These are phyloP conservation scores for Carapus acus DNA, from an alignment of 2,797 vertebrate genomes.

Conservation along the genomic window DNA sequence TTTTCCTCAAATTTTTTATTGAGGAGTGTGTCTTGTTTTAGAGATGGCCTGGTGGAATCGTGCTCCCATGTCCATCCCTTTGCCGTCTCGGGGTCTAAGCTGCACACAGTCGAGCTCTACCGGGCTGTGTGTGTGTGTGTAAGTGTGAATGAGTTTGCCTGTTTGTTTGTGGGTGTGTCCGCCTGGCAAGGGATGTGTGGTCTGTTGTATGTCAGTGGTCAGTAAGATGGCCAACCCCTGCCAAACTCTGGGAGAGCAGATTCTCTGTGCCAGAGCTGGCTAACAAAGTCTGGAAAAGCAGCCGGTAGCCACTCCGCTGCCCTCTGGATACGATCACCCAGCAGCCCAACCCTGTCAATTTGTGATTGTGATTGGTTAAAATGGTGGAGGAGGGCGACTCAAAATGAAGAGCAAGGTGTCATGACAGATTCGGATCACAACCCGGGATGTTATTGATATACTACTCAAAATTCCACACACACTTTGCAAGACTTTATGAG, in stretches of 20 bases:
- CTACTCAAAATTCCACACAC: slow-evolving; percentile 1
- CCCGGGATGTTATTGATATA: no score
- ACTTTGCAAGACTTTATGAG: slow-evolving; percentile 13
- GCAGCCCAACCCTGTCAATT: no score
- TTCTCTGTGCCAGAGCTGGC: slow-evolving; percentile 17
- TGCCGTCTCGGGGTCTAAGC: slow-evolving; percentile 13
- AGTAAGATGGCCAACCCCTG: slow-evolving; percentile 25
- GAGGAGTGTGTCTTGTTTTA: slow-evolving; percentile 25
- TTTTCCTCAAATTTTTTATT: no score
- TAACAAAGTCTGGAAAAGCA: slow-evolving; percentile 31
- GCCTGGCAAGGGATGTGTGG: slow-evolving; percentile 9
- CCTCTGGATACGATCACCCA: slow-evolving; percentile 34
- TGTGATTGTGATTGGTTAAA: slow-evolving; percentile 8
- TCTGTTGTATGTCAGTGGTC: slow-evolving; percentile 32
- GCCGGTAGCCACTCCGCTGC: slow-evolving; percentile 11
- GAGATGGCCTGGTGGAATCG: slow-evolving; percentile 25
- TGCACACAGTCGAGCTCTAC: slow-evolving; percentile 11
- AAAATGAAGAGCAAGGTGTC: slow-evolving; percentile 4
- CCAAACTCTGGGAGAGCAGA: slow-evolving; percentile 54
- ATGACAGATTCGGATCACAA: background rate
- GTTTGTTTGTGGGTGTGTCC: slow-evolving; percentile 21
- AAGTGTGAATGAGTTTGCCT: slow-evolving; percentile 6
- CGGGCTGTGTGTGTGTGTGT: slow-evolving; percentile 1
- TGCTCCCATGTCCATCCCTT: slow-evolving; percentile 10
- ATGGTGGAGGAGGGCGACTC: background rate